Percentiles rank a stretch among this genome's conserved stretches.
Conservation (phyloP, 2,888 invertebrate genomes). For the Automeris io region DNA sequence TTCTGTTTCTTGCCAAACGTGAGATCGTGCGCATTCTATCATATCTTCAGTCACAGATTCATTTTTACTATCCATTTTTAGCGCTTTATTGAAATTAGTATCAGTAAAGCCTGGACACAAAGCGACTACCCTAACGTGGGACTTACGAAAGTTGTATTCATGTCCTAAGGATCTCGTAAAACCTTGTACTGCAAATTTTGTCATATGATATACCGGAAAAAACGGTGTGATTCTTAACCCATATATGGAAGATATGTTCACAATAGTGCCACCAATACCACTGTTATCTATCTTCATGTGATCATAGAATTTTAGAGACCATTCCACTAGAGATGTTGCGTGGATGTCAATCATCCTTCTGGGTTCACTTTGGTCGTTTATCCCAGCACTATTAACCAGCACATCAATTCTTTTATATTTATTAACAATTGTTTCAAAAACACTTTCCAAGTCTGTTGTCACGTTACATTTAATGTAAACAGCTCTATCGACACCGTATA, state of each 20-base stretch:
- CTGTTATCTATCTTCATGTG: slow-evolving; percentile 65
- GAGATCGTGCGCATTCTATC: slow-evolving; percentile 13
- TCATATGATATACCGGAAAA: slow-evolving; percentile 31
- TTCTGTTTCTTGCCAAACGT: slow-evolving; percentile 39
- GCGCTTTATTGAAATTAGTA: slow-evolving; percentile 34
- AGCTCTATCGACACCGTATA: slow-evolving; percentile 15
- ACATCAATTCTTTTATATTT: slow-evolving; percentile 6
- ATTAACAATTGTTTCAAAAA: slow-evolving; percentile 11
- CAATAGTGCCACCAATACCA: slow-evolving; percentile 73
- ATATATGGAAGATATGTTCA: slow-evolving; percentile 59
- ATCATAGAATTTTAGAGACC: slow-evolving; percentile 58
- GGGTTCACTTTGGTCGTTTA: neutral
- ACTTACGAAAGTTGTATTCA: slow-evolving; percentile 42
- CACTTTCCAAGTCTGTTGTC: slow-evolving; percentile 13
- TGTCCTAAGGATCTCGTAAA: slow-evolving; percentile 53
- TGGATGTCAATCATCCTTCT: slow-evolving; percentile 11
- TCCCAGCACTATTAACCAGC: slow-evolving; percentile 14
- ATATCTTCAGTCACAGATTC: slow-evolving; percentile 13
- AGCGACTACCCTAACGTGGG: slow-evolving; percentile 31
- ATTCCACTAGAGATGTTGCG: slow-evolving; percentile 15
- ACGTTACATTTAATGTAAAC: slow-evolving; percentile 28
- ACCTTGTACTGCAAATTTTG: slow-evolving; percentile 69
- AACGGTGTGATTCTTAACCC: slow-evolving; percentile 13
- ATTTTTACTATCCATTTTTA: slow-evolving; percentile 22
- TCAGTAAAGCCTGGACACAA: slow-evolving; percentile 58